Base-by-base conservation (phyloP, 2,113 vertebrate species). In the Chroicocephalus ridibundus region DNA sequence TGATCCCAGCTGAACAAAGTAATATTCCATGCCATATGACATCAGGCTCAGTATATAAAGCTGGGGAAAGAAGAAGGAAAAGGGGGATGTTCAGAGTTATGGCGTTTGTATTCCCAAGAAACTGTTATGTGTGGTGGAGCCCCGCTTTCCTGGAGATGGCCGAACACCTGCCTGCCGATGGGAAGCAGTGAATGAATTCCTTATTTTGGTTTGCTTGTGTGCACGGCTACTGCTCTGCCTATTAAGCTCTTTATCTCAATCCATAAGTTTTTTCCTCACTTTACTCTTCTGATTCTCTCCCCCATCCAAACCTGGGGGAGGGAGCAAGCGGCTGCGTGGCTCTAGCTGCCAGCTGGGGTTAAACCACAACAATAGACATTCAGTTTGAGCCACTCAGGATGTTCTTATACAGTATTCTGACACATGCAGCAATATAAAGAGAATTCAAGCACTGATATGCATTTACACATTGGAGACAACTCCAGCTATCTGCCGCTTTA, bases 391-490 rank as follows among this genome's bases (percentile, higher is more conserved):
- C n/a, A 78, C 71, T 18, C 62, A 80, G 68, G n/a, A 34, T 22
- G 22, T 47, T 80, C 31, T 54, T 11, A 22, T 2, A 36, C 3
- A 29, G 20, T 29, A 34, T 62, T 68, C 25, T 78, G 19, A 38
- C 76, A 77, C 26, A 75, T 54, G n/a, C 31, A 13, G 57, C 57
- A 80, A 95, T 38, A 69, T 55, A 78, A 94, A 94, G 51, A 96
- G 61, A 57, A 90, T 93, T 94, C 75, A 88, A 80, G 49, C 96
- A 76, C 49, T 87, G 90, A 79, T 54, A 65, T 1, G 15, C 20
- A n/a, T 65, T 92, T 64, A 88, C 77, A 92, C 78, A 72, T 13
- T 82, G 91, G 51, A 95, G 77, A 91, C 60, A 93, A 94, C 76
- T 96, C 78, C 65, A 78, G 36, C 6, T 47, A 27, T 57, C 72